A percentile compares a stretch with the other conserved stretches of the same genome.
These are phyloP conservation scores for Drosophila lutescens DNA, from an alignment of 2,888 invertebrate species.

Conservation along the genomic window DNA sequence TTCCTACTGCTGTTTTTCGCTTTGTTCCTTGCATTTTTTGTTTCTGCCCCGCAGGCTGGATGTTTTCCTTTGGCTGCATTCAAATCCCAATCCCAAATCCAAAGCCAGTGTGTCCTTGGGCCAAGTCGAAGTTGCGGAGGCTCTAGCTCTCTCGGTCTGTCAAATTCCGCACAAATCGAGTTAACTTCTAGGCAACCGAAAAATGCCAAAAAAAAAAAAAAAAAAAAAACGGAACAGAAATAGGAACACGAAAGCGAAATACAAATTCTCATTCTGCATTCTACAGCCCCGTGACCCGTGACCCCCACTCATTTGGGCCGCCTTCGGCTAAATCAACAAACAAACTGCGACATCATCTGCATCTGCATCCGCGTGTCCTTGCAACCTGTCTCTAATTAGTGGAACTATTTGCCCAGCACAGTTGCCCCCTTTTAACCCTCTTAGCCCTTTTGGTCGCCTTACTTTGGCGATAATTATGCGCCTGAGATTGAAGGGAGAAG, in stretches of 20 bases:
- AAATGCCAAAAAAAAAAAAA: background rate
- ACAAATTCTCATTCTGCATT: conserved; percentile 30
- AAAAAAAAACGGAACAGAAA: background rate
- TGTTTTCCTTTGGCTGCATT: conserved; percentile 40
- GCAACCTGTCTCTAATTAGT: conserved; percentile 45
- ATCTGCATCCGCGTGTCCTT: conserved; percentile 30
- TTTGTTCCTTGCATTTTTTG: conserved; percentile 27
- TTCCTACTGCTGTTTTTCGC: conserved; percentile 12
- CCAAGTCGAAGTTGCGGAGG: conserved; percentile 35
- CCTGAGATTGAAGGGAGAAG: conserved; percentile 4
- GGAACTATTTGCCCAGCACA: conserved; percentile 36
- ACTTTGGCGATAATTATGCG: conserved; percentile 23
- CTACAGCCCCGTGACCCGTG: conserved; percentile 22
- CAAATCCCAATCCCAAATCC: conserved; percentile 43
- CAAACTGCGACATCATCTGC: conserved; percentile 40
- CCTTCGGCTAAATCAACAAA: conserved; percentile 41
- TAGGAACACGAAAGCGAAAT: conserved; percentile 6
- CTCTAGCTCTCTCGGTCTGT: conserved; percentile 11
- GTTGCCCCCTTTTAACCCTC: background rate
- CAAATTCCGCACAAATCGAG: conserved; percentile 40
- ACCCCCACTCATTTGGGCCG: conserved; percentile 5
- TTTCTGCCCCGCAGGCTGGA: conserved; percentile 17
- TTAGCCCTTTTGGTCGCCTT: background rate
- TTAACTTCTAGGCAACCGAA: conserved; percentile 29
- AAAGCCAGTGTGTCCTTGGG: conserved; percentile 30